These are phyloP conservation scores for Drosophila mayaguana DNA, from an alignment of 2,888 invertebrate species.

Conservation along the genomic window DNA sequence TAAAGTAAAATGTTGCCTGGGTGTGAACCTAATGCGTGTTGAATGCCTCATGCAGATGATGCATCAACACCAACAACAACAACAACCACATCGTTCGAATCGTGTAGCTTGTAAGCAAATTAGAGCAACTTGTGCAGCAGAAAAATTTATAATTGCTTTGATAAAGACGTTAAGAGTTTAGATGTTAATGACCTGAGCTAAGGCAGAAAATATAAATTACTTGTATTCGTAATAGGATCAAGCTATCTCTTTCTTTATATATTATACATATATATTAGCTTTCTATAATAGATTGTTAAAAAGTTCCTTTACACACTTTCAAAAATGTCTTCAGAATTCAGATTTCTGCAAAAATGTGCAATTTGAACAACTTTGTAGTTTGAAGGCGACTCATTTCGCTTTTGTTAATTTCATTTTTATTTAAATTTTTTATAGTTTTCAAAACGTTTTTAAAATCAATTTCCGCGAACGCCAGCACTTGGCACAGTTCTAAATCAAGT, in stretches of 20 bases:
- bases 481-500: slow-evolving; percentile 82
- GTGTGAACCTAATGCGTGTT: slow-evolving; percentile 78
- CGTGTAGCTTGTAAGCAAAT: slow-evolving; percentile 73
- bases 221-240: too few relatives aligned
- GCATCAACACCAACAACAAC: slow-evolving; percentile 43
- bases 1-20: slow-evolving; percentile 77
- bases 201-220: not conserved
- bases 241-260: too few relatives aligned
- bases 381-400: slow-evolving; percentile 14
- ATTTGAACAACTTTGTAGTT: slow-evolving; percentile 26
- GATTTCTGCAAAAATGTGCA: slow-evolving; percentile 5
- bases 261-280: too few relatives aligned
- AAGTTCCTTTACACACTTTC: not conserved
- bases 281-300: not conserved
- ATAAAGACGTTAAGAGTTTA: slow-evolving; percentile 67
- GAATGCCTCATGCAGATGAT: slow-evolving; percentile 60
- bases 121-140: slow-evolving; percentile 62
- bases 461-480: slow-evolving; percentile 72
- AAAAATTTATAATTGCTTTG: slow-evolving; percentile 57
- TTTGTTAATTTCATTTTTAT: not conserved
- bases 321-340: not conserved
- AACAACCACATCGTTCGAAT: slow-evolving; percentile 24
- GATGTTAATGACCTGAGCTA: slow-evolving; percentile 36
- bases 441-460: slow-evolving; percentile 75
- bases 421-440: slow-evolving; percentile 63